Evolutionary conservation across 2,113 vertebrate genomes (phyloP), one percentile per base, ranked within the genome.

Genomic region (Oryzias javanicus): DNA sequence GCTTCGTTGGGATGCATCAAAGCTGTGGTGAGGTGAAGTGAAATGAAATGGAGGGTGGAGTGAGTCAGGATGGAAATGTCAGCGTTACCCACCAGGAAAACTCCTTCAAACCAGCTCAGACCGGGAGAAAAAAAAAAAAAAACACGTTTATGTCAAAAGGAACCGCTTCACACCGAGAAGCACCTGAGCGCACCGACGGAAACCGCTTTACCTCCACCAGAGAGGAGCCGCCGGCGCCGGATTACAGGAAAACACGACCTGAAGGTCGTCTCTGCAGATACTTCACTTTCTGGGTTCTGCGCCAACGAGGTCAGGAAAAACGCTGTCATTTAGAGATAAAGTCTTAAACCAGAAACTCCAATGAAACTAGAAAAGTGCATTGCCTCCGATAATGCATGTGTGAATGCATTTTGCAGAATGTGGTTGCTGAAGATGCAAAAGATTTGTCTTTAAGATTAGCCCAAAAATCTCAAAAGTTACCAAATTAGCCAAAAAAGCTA

Each of bases 61-160:
- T 42, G 52, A 42, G 50, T 49, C 57, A 55, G 22, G 47, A 63
- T 41, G 55, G 41, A 64, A 70, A 70, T 42, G 60, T 70, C 60
- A 69, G 3, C 15, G 2, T 46, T 8, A 14, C 16, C 73, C 20
- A 49, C 14, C 55, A n/a, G 19, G 48, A 56, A 27, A 44, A 56
- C 27, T 35, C 55, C 40, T 19, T 44, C 20, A 8, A 54, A 27
- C 45, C 44, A 48, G 65, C 4, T 48, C 49, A 69, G 53, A 27
- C 12, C 0, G 16, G 25, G 45, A 22, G 55, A 13, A 22, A 42
- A 20, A 19, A 60, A 13, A 22, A 42, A 20, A 19, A 44, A 40
- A 8, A 50, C 15, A 29, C 45, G 41, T 60, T 47, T 12, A 29
- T 29, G 55, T 58, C 17, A 7, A 13, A 4, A 3, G 4, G 40